A percentile compares a stretch with the other conserved stretches of the same genome.
Evolutionary conservation across 2,113 vertebrate genomes (phyloP).

Genomic region (Brachyistius frenatus): DNA sequence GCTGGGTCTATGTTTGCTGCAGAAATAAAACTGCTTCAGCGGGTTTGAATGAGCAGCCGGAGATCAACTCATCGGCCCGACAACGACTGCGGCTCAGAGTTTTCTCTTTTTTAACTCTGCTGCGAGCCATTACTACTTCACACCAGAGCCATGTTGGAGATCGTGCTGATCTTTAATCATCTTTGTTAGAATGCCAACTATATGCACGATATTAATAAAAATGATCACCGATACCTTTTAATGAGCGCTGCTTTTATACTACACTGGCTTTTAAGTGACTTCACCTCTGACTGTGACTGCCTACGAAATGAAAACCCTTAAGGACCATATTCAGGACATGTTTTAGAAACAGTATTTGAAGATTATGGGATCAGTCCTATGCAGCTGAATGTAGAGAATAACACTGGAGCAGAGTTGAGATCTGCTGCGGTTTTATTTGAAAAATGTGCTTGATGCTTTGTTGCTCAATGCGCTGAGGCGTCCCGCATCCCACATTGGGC

Average conservation of each 20-base stretch:
- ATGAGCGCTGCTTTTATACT: too few species aligned
- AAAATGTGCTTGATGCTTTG: constrained; percentile 14
- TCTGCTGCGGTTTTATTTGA: constrained; percentile 26
- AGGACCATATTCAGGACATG: background rate
- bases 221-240: too few species aligned
- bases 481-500: constrained; percentile 9
- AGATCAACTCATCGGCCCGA: background rate
- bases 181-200: background rate
- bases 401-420: background rate
- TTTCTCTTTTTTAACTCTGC: background rate
- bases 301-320: too few species aligned
- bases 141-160: too few species aligned
- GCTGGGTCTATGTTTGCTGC: constrained; percentile 28
- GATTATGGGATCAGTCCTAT: background rate
- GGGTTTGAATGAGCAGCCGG: constrained; percentile 38
- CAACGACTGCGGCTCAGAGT: background rate
- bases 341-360: constrained; percentile 6
- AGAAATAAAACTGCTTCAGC: constrained; percentile 34
- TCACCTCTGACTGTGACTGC: too few species aligned
- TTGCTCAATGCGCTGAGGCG: constrained; percentile 32
- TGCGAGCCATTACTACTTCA: background rate
- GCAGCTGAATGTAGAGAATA: background rate
- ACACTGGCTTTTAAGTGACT: too few species aligned
- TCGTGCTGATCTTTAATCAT: too few species aligned
- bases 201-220: background rate